Conservation (phyloP, 1,140 invertebrate genomes). For the Hyles vespertilio region DNA sequence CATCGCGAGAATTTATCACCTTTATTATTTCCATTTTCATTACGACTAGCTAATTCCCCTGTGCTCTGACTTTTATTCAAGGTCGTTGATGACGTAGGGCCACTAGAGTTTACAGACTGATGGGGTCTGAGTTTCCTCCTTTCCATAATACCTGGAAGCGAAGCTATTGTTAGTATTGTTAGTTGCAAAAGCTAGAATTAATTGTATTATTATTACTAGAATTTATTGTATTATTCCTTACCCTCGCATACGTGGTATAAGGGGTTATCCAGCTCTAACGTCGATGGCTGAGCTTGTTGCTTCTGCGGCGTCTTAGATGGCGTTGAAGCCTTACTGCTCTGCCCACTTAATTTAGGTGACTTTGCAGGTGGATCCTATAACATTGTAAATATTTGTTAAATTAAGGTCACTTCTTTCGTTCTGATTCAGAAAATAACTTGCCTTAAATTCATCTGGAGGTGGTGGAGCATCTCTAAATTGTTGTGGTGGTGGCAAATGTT, state of each 20-base stretch:
- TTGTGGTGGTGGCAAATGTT: slow-evolving; percentile 88
- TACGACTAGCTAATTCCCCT: slow-evolving; percentile 74
- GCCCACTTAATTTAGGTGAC: slow-evolving; percentile 53
- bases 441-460: slow-evolving; percentile 82
- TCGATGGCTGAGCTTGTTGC: slow-evolving; percentile 47
- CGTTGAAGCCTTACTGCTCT: slow-evolving; percentile 65
- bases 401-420: not conserved
- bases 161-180: slow-evolving; percentile 43
- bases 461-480: slow-evolving; percentile 89
- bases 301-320: slow-evolving; percentile 55
- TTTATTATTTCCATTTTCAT: slow-evolving; percentile 54
- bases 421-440: slow-evolving; percentile 20
- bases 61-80: slow-evolving; percentile 78
- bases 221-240: slow-evolving; percentile 16
- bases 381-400: not conserved
- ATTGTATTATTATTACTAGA: too few species aligned
- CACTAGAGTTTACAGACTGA: slow-evolving; percentile 67
- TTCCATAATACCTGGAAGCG: slow-evolving; percentile 61
- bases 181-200: slow-evolving; percentile 34
- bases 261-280: slow-evolving; percentile 83
- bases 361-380: slow-evolving; percentile 66
- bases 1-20: not conserved
- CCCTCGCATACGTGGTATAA: slow-evolving; percentile 89
- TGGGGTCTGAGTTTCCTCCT: slow-evolving; percentile 65
- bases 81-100: slow-evolving; percentile 52